phyloP scores from a whole-genome alignment of 2,797 vertebrate genomes.

The Channa striata region DNA sequence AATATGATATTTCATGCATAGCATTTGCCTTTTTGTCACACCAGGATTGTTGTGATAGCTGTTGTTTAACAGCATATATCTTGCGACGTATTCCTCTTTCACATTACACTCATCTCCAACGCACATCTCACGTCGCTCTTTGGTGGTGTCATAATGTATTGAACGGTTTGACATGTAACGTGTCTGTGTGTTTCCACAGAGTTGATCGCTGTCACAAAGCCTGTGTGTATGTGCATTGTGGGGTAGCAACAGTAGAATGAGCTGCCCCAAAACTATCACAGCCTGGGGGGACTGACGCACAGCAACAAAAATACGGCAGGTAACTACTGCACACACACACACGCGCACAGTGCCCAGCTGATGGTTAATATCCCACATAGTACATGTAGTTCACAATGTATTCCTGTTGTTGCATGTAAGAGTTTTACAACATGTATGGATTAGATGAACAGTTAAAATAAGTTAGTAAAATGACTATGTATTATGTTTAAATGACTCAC shows the following conservation, averaged over 20 bases:
- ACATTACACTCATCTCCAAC: background rate
- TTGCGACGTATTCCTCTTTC: conserved; percentile 1
- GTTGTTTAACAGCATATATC: background rate
- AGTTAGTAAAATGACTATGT: conserved; percentile 7
- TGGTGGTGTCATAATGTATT: conserved; percentile 8
- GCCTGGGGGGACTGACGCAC: conserved; percentile 76
- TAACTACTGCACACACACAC: conserved; percentile 53
- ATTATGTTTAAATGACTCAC: conserved; percentile 39
- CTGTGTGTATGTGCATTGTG: conserved; percentile 31
- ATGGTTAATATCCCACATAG: background rate
- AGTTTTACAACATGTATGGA: background rate
- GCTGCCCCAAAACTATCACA: conserved; percentile 57
- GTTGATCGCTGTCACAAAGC: conserved; percentile 49
- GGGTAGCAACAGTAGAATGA: conserved; percentile 75
- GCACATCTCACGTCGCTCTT: background rate
- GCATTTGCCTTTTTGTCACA: background rate
- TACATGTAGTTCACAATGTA: conserved; percentile 1
- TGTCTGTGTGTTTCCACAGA: conserved; percentile 71
- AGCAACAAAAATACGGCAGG: conserved; percentile 78
- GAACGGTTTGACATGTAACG: conserved; percentile 9
- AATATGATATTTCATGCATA: conserved; percentile 1
- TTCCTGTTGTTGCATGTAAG: background rate
- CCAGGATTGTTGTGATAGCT: background rate
- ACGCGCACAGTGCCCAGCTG: background rate
- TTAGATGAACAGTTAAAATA: background rate